Percentiles rank a stretch among this genome's conserved stretches.
Evolutionary conservation across 2,888 invertebrate species (phyloP).

Genomic region (Hydropsyche betteni): DNA sequence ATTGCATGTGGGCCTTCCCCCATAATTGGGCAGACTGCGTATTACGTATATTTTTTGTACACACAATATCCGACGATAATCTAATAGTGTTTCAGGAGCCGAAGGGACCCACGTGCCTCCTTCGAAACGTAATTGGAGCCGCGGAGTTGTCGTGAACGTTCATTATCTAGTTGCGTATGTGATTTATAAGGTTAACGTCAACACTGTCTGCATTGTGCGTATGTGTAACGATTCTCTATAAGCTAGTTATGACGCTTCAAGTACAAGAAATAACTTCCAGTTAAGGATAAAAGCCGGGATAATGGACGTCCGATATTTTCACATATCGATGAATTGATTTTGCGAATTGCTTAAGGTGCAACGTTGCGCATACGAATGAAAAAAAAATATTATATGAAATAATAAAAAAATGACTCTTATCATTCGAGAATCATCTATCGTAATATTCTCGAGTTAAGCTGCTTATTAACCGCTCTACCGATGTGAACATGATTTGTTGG

Average conservation of each 20-base stretch:
- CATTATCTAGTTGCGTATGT: constrained; percentile 12
- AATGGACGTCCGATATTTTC: no score
- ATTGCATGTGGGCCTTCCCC: constrained; percentile 33
- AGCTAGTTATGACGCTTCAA: no score
- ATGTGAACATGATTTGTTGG: constrained; percentile 38
- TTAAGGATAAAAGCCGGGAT: no score
- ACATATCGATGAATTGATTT: no score
- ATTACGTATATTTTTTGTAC: constrained; percentile 3
- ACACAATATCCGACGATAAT: constrained; percentile 1
- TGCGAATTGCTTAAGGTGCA: no score
- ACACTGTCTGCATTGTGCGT: no score
- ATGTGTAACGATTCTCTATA: no score
- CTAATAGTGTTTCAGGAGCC: not conserved
- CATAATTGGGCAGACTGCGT: not conserved
- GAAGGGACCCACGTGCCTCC: constrained; percentile 43
- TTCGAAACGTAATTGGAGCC: constrained; percentile 50
- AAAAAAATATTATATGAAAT: not conserved
- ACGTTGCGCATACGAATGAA: not conserved
- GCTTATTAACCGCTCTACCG: constrained; percentile 35
- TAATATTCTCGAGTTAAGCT: constrained; percentile 24
- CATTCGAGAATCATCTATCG: not conserved
- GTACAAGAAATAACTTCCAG: no score
- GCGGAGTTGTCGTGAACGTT: constrained; percentile 24
- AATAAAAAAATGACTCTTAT: not conserved
- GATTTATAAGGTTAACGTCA: constrained; percentile 6